These are phyloP conservation scores for Rhamnusium bicolor DNA, from an alignment of 2,888 invertebrate species.

Conservation along the genomic window DNA sequence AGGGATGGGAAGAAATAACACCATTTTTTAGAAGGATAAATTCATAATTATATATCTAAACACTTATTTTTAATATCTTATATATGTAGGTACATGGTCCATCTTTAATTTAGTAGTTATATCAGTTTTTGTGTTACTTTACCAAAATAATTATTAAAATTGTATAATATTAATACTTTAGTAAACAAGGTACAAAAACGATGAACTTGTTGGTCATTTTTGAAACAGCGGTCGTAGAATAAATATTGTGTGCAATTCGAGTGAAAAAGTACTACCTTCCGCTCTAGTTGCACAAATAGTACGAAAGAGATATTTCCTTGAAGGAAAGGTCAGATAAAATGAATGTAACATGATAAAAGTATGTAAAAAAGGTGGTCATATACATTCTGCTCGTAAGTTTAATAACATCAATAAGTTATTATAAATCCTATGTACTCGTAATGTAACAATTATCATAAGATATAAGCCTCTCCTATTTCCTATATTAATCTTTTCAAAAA, in stretches of 20 bases:
- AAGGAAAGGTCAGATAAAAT: not conserved
- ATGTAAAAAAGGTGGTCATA: not conserved
- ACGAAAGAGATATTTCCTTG: too few species aligned
- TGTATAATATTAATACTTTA: conserved; percentile 6
- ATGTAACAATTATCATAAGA: conserved; percentile 47
- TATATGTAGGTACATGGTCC: conserved; percentile 32
- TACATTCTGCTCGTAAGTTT: not conserved
- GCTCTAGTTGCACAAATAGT: too few species aligned
- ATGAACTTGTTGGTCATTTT: too few species aligned
- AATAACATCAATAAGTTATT: conserved; percentile 3
- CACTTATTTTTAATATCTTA: conserved; percentile 41
- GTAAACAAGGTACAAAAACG: not conserved
- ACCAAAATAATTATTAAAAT: not conserved
- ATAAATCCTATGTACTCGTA: conserved; percentile 14
- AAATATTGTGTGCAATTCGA: too few species aligned
- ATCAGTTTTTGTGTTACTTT: conserved; percentile 3
- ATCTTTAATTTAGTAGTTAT: conserved; percentile 14
- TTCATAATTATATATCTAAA: conserved; percentile 45
- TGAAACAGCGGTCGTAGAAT: too few species aligned
- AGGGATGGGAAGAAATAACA: conserved; percentile 32
- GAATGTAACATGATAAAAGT: not conserved
- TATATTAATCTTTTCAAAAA: conserved; percentile 33
- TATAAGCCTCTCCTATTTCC: conserved; percentile 34
- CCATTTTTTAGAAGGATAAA: conserved; percentile 9
- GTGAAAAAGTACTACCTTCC: too few species aligned